phyloP scores from a whole-genome alignment of 1,140 invertebrate species.

The Belonocnema kinseyi region DNA sequence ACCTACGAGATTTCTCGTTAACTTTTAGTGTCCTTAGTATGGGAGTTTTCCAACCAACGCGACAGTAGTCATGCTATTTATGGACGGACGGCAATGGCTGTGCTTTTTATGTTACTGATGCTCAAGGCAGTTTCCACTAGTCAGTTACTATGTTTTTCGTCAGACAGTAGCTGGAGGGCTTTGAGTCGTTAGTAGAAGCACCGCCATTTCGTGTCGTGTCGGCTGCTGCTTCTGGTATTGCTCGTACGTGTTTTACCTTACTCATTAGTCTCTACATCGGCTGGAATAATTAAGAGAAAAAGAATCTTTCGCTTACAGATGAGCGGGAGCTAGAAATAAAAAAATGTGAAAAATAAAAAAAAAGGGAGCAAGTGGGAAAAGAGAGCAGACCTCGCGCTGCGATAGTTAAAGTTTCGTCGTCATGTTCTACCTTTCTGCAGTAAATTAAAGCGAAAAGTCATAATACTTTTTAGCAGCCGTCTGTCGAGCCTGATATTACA shows the following conservation, averaged over 20 bases:
- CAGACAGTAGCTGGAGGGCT: background rate
- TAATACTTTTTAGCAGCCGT: background rate
- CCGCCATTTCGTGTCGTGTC: background rate
- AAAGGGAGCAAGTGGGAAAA: background rate
- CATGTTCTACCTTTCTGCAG: slow-evolving; percentile 10
- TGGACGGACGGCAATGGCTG: background rate
- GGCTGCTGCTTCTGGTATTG: background rate
- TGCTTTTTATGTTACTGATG: background rate
- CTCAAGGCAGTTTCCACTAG: slow-evolving; percentile 10
- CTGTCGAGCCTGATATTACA: background rate
- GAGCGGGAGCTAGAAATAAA: slow-evolving; percentile 7
- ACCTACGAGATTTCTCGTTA: slow-evolving; percentile 1
- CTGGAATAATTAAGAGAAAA: slow-evolving; percentile 39
- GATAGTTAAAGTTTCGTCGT: slow-evolving; percentile 25
- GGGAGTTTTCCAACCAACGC: background rate
- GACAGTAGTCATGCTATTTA: slow-evolving; percentile 6
- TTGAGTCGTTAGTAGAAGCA: background rate
- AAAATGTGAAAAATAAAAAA: slow-evolving; percentile 14
- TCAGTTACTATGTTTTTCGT: background rate
- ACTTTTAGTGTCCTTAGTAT: background rate
- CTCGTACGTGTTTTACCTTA: slow-evolving; percentile 18
- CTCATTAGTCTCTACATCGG: slow-evolving; percentile 38
- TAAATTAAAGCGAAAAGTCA: slow-evolving; percentile 25
- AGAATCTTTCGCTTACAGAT: slow-evolving; percentile 38
- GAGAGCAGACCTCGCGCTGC: background rate